phyloP scores from a whole-genome alignment of 2,113 vertebrate genomes.

The Paedocypris sp. region DNA sequence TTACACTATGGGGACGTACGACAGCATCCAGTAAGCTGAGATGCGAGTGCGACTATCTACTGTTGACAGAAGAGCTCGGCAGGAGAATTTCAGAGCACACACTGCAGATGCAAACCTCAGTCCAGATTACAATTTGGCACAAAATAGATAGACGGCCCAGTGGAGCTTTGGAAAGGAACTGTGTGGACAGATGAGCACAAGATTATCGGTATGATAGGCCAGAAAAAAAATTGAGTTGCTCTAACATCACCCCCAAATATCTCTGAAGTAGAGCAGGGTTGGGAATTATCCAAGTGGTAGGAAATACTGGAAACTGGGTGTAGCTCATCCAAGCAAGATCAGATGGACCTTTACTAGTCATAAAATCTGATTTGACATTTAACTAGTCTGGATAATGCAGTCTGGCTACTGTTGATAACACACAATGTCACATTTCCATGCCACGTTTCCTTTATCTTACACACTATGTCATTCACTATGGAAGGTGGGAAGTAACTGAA shows the following conservation, averaged over 20 bases:
- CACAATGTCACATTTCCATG: neutral
- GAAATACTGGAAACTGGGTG: neutral
- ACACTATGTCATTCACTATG: neutral
- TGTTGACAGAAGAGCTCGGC: slow-evolving; percentile 2
- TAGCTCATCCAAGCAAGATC: neutral
- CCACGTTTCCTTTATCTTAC: neutral
- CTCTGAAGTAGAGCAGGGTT: neutral
- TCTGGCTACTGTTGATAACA: too few species aligned
- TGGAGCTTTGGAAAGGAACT: neutral
- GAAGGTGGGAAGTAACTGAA: neutral
- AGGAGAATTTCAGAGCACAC: neutral
- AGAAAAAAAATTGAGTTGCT: neutral
- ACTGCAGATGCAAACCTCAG: neutral
- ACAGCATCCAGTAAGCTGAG: neutral
- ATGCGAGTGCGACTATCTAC: neutral
- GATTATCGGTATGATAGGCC: slow-evolving; percentile 2
- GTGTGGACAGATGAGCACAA: slow-evolving; percentile 7
- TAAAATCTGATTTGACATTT: neutral
- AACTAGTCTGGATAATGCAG: neutral
- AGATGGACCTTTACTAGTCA: neutral
- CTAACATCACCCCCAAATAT: neutral
- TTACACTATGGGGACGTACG: neutral
- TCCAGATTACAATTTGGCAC: slow-evolving; percentile 5
- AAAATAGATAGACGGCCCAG: neutral
- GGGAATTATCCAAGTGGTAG: neutral